Percentiles rank a stretch among this genome's conserved stretches.
phyloP scores from a whole-genome alignment of 2,888 invertebrate species.

The Phasia obesa region DNA sequence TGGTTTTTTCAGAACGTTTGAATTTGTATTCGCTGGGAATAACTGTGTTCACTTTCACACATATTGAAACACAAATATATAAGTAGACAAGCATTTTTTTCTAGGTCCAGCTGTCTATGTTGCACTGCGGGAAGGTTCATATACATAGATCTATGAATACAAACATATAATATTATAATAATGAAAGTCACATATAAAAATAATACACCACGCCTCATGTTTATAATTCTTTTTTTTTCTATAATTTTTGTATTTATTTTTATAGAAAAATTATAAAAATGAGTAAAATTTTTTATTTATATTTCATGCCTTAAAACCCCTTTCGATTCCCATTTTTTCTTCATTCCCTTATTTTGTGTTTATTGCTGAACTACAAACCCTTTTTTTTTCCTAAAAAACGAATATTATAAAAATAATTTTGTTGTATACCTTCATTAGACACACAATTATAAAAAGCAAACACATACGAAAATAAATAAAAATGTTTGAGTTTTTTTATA shows the following conservation, averaged over 20 bases:
- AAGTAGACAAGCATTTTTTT: not conserved
- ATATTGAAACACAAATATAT: not conserved
- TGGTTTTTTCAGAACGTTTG: too few species aligned
- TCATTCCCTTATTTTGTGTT: not conserved
- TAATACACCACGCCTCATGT: constrained; percentile 68
- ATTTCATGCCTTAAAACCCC: constrained; percentile 6
- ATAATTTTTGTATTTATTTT: constrained; percentile 43
- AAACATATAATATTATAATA: constrained; percentile 71
- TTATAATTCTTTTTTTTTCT: constrained; percentile 12
- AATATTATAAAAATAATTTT: constrained; percentile 47
- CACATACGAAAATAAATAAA: constrained; percentile 34
- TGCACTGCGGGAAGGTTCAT: not conserved
- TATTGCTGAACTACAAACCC: constrained; percentile 22
- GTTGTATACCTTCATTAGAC: constrained; percentile 62
- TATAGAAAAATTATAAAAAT: constrained; percentile 10
- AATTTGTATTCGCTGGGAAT: not conserved
- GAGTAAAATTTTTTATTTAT: not conserved
- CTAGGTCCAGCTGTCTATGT: constrained; percentile 20
- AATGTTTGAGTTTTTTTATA: constrained; percentile 5
- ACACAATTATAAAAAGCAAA: constrained; percentile 55
- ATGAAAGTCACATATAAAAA: constrained; percentile 73
- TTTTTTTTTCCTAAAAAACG: not conserved
- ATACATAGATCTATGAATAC: constrained; percentile 38
- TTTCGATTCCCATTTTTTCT: not conserved
- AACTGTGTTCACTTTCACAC: not conserved